These are phyloP conservation scores for Mactromeris polynyma DNA, from an alignment of 2,888 invertebrate species.

Conservation along the genomic window DNA sequence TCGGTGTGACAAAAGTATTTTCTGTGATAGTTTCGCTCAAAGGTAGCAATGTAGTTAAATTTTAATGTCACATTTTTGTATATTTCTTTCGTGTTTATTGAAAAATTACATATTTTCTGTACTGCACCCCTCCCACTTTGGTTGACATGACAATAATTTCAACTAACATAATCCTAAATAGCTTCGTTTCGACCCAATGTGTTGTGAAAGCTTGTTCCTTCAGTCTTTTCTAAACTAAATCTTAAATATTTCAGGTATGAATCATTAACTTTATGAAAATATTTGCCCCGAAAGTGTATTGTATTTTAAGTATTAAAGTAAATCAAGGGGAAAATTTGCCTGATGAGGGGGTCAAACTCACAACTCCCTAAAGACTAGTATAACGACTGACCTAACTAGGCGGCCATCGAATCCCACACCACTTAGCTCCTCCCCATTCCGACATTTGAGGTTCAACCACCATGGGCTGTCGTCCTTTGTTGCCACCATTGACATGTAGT, in stretches of 20 bases:
- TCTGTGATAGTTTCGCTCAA: background rate
- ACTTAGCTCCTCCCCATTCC: too few species aligned
- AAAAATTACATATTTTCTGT: background rate
- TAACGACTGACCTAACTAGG: too few species aligned
- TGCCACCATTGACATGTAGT: too few species aligned
- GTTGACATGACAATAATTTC: constrained; percentile 2
- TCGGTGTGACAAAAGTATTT: background rate
- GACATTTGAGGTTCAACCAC: too few species aligned
- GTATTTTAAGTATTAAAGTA: too few species aligned
- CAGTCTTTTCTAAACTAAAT: background rate
- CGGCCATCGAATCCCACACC: too few species aligned
- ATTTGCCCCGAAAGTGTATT: too few species aligned
- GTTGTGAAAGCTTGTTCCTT: too few species aligned
- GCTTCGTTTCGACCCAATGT: background rate
- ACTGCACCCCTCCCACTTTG: background rate
- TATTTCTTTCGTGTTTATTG: background rate
- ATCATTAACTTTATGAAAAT: background rate
- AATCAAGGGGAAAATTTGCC: too few species aligned
- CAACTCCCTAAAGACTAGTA: too few species aligned
- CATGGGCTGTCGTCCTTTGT: too few species aligned
- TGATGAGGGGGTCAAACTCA: too few species aligned
- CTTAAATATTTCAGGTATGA: background rate
- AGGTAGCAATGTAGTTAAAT: background rate
- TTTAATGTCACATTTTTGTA: background rate
- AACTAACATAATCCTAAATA: background rate